phyloP scores from a whole-genome alignment of 2,113 vertebrate species.

The Megatriorchis doriae region DNA sequence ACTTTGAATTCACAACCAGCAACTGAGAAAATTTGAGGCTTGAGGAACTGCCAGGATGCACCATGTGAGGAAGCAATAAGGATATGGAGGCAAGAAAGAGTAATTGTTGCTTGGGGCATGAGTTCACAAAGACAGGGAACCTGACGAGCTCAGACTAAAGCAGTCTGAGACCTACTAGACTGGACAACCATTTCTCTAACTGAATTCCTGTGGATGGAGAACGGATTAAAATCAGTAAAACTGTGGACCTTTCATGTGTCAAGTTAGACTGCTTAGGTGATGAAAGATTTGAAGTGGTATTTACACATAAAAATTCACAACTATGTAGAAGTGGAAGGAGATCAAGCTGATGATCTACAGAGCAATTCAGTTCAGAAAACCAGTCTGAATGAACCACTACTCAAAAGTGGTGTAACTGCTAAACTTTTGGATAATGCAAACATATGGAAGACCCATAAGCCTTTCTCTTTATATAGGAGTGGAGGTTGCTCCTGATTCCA shows the following conservation, averaged over 20 bases:
- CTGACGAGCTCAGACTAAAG: not conserved
- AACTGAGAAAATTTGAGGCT: not conserved
- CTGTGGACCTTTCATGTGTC: not conserved
- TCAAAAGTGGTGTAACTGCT: not conserved
- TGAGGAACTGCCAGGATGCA: not conserved
- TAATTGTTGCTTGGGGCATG: not conserved
- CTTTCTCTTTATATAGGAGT: slow-evolving; percentile 42
- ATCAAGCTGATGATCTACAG: not conserved
- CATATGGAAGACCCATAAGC: slow-evolving; percentile 48
- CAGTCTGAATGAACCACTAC: not conserved
- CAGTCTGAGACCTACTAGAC: not conserved
- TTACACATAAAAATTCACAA: not conserved
- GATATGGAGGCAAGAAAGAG: not conserved
- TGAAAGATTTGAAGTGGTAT: not conserved
- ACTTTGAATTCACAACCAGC: not conserved
- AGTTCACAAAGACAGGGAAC: not conserved
- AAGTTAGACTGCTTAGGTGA: not conserved
- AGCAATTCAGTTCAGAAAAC: not conserved
- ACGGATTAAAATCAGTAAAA: not conserved
- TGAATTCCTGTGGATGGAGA: not conserved
- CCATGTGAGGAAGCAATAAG: not conserved
- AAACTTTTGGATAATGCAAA: slow-evolving; percentile 1
- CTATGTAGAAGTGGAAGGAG: not conserved
- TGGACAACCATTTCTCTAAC: not conserved
- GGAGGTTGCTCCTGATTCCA: slow-evolving; percentile 21